These are phyloP conservation scores for Lapara coniferarum DNA, from an alignment of 2,888 invertebrate species.

Conservation along the genomic window DNA sequence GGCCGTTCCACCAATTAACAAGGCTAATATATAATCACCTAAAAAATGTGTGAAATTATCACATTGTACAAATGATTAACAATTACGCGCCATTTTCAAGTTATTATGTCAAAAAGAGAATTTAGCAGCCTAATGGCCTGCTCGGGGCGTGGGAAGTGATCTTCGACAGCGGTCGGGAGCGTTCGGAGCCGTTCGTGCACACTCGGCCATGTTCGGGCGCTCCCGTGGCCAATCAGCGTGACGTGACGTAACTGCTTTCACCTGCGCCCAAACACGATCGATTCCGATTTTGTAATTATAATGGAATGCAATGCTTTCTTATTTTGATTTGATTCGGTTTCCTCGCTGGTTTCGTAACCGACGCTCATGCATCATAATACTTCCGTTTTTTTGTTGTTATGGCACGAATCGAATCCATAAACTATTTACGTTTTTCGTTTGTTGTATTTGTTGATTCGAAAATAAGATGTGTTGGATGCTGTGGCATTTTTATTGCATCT, in stretches of 20 bases:
- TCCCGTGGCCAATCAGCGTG: conserved; percentile 43
- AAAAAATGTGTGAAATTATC: conserved; percentile 32
- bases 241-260: conserved; percentile 75
- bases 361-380: conserved; percentile 55
- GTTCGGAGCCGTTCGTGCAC: conserved; percentile 33
- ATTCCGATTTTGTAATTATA: conserved; percentile 73
- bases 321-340: conserved; percentile 70
- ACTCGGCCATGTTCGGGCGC: conserved; percentile 41
- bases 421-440: conserved; percentile 16
- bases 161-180: conserved; percentile 23
- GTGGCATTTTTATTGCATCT: background rate
- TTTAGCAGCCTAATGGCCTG: background rate
- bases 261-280: conserved; percentile 57
- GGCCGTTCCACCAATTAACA: conserved; percentile 21
- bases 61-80: conserved; percentile 34
- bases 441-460: conserved; percentile 10
- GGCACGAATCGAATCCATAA: conserved; percentile 29
- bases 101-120: conserved; percentile 18
- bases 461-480: background rate
- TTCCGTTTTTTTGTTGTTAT: conserved; percentile 62
- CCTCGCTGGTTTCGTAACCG: conserved; percentile 60
- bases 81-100: conserved; percentile 30
- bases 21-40: conserved; percentile 28
- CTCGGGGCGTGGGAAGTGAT: conserved; percentile 17
- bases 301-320: conserved; percentile 77